Evolutionary conservation across 2,888 invertebrate species (phyloP), one percentile per base, ranked within the genome.

Genomic region (Brachylomia viminalis): DNA sequence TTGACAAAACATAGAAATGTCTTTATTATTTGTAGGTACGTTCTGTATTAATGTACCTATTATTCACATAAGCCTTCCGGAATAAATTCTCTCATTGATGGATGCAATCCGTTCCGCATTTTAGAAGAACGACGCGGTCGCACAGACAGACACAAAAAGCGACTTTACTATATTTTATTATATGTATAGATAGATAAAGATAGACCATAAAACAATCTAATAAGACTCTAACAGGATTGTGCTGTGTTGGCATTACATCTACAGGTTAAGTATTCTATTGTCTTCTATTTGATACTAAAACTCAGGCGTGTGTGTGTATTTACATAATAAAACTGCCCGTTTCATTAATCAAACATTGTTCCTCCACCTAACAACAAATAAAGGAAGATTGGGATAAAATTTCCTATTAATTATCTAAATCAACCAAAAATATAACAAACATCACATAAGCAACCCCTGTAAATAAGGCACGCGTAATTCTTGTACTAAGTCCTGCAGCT

Each of bases 401-500:
- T 38, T 3, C 15, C n/a, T 33, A 13, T 23, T n/a, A 42, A 42
- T n/a, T 33, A 66, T 15, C 27, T 0, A 77, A 33, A 72, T 54
- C 52, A 20, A 27, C 70, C 7, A 59, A 74, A 56, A 75, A 61
- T 56, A 72, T 13, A 59, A 42, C 17, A 62, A 66, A 52, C 27
- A 23, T 52, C 33, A 74, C 64, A 67, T 68, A 77, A 69, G 30
- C 58, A 15, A 65, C 77, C 77, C 71, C 38, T 54, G 64, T 80
- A 85, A 67, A 82, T 83, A 87, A 83, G 64, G 77, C 72, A 74
- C 69, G 84, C 82, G 75, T 86, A 79, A 85, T 75, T 75, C 84
- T 72, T 72, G 69, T 72, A 82, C 85, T 84, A 83, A 88, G 88
- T 87, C 84, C 79, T 71, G 59, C 79, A 77, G 66, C 87, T 92